Base-by-base conservation (phyloP, 2,888 invertebrate species). In the Lasioglossum villosulum region DNA sequence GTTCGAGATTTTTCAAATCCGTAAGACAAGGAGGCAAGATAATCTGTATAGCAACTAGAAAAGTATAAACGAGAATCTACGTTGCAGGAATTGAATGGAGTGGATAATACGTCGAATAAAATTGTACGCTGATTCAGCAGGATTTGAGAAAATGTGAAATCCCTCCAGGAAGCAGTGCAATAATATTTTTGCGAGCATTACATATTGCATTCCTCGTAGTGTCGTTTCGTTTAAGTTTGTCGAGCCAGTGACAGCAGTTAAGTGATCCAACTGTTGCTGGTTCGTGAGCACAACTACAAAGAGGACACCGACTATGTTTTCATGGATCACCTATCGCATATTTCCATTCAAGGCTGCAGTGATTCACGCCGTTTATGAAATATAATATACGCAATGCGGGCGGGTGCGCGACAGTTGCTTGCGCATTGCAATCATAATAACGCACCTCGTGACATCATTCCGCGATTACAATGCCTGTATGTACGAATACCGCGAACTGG, bases 301-400 rank as follows among this genome's bases (percentile, higher is more conserved):
- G 56, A 63, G 16, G 63, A 66, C 45, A 34, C 37, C 66, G 71
- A 74, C 75, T 56, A 71, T 72, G 82, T 63, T 82, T 83, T 82
- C 63, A 78, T 66, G 78, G 78, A 83, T 83, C 72, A 70, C 37
- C 23, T 56, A 56, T 59, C 48, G 78, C 66, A 63, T 63, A 71
- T 48, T 80, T 72, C 34, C 73, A 84, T 77, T 80, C 86, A 86
- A 86, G 86, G 86, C 59, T 75, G 12, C 52, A 34, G 75, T 79
- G 86, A 86, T 80, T 79, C 86, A 80, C 72, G 56, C 52, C 27
- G 82, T 85, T 86, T 86, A 82, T 86, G 77, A 86, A 86, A 86
- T 79, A 59, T 66, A 82, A 86, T 78, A 82, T 78, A 68, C 78
- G 56, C 71, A 42, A 39, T 19, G 74, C n/a, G 6, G 74, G 78